Percentiles rank a stretch among this genome's conserved stretches.
phyloP scores from a whole-genome alignment of 23 tunicate species.

The Clavelina lepadiformis region DNA sequence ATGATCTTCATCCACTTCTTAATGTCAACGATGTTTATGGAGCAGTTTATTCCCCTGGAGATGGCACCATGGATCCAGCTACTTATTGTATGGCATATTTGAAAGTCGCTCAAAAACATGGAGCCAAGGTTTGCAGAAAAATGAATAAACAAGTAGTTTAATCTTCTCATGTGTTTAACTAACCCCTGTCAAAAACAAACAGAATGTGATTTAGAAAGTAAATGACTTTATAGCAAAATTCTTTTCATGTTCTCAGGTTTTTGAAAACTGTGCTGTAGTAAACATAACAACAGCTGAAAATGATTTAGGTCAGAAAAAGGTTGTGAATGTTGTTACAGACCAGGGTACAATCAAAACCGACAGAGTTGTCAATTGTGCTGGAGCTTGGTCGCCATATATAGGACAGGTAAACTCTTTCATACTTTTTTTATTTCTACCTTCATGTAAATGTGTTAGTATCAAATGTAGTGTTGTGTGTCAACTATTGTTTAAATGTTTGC shows the following conservation, averaged over 20 bases:
- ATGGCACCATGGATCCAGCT: slow-evolving; percentile 80
- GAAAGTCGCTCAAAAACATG: slow-evolving; percentile 48
- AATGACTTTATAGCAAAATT: too few relatives aligned
- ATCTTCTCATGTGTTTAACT: too few relatives aligned
- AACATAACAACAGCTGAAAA: slow-evolving; percentile 36
- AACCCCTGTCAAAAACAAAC: too few relatives aligned
- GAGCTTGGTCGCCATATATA: slow-evolving; percentile 66
- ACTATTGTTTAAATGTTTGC: too few relatives aligned
- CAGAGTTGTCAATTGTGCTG: slow-evolving; percentile 54
- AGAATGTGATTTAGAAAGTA: too few relatives aligned
- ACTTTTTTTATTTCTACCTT: too few relatives aligned
- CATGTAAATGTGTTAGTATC: too few relatives aligned
- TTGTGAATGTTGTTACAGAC: slow-evolving; percentile 42
- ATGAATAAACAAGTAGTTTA: too few relatives aligned
- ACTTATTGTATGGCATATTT: slow-evolving; percentile 65
- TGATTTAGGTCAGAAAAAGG: slow-evolving; percentile 24
- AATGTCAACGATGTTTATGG: slow-evolving; percentile 34
- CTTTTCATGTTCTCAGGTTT: too few relatives aligned
- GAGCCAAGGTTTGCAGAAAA: slow-evolving; percentile 68
- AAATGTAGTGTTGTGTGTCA: too few relatives aligned
- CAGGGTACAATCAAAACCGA: slow-evolving; percentile 50
- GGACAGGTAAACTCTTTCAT: slow-evolving; percentile 43
- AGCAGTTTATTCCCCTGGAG: slow-evolving; percentile 56
- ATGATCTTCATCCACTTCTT: slow-evolving; percentile 55
- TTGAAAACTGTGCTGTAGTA: slow-evolving; percentile 45